Conservation (phyloP, 2,113 vertebrate species). For the Prionailurus bengalensis region DNA sequence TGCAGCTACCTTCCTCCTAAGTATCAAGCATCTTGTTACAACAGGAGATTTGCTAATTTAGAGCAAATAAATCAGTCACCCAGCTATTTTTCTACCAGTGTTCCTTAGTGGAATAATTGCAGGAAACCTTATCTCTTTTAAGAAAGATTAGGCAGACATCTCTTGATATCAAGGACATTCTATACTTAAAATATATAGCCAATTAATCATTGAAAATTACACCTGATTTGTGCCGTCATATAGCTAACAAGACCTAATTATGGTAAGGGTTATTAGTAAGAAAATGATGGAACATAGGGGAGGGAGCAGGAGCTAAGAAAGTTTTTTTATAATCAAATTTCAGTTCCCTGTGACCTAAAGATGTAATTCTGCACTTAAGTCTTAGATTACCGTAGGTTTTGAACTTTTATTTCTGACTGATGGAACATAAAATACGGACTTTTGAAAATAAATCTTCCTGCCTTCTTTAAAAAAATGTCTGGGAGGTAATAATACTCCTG, state of each 20-base stretch:
- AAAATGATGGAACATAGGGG: neutral
- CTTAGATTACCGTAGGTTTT: neutral
- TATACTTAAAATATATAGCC: conserved; percentile 43
- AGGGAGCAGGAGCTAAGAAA: neutral
- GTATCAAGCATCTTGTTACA: neutral
- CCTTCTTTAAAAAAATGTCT: neutral
- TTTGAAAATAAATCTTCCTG: conserved; percentile 7
- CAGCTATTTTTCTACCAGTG: neutral
- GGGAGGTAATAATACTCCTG: neutral
- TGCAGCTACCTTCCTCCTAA: neutral
- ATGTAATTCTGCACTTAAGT: neutral
- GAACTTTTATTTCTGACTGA: conserved; percentile 26
- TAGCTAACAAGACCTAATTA: conserved; percentile 14
- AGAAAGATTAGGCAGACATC: conserved; percentile 1
- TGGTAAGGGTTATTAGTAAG: neutral
- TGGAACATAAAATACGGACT: conserved; percentile 6
- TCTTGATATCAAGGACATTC: neutral
- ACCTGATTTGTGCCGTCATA: neutral
- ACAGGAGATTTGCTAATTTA: neutral
- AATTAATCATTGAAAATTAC: conserved; percentile 39
- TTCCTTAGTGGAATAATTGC: neutral
- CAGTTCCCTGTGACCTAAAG: neutral
- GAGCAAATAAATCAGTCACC: neutral
- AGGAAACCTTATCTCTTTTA: neutral
- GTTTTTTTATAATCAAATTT: conserved; percentile 40